phyloP scores from a whole-genome alignment of 2,888 invertebrate genomes.

The Empis stercorea region DNA sequence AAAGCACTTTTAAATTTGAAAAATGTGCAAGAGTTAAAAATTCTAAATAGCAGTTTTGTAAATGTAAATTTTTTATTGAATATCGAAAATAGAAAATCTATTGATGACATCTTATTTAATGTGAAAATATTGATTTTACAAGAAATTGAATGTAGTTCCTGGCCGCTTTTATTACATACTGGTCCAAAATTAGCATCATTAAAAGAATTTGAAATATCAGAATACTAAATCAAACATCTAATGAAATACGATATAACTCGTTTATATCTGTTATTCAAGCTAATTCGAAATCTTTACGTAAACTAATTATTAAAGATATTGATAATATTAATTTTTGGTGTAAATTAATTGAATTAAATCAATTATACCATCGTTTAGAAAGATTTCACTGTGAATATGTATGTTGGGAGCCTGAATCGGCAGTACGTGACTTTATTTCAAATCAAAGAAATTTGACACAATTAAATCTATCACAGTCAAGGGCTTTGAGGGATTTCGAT shows the following conservation, averaged over 20 bases:
- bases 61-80: background rate
- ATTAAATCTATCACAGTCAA: background rate
- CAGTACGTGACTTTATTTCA: background rate
- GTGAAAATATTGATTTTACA: background rate
- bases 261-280: background rate
- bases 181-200: background rate
- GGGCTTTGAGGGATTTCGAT: background rate
- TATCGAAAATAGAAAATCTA: background rate
- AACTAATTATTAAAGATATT: background rate
- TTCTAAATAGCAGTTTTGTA: background rate
- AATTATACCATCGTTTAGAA: background rate
- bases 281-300: background rate
- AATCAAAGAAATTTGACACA: background rate
- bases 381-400: background rate
- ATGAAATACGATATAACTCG: background rate
- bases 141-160: background rate
- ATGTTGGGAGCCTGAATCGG: background rate
- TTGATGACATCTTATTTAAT: background rate
- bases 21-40: background rate
- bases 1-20: background rate
- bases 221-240: background rate
- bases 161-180: background rate
- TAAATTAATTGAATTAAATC: background rate
- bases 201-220: background rate
- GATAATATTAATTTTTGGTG: background rate